phyloP scores from a whole-genome alignment of 2,113 vertebrate species.

The Myotis yumanensis region DNA sequence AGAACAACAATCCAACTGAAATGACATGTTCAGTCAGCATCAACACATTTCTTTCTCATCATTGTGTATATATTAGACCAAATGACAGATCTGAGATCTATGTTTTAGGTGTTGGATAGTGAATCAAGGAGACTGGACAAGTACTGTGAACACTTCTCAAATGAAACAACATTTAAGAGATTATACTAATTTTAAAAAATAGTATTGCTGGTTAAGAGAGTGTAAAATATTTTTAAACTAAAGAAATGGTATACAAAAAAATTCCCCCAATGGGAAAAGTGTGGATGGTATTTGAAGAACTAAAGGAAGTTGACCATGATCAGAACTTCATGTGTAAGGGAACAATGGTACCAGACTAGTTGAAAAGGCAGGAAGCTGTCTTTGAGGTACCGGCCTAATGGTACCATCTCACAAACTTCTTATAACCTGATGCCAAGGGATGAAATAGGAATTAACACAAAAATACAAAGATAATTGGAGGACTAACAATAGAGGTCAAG shows the following conservation, averaged over 20 bases:
- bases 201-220: neutral
- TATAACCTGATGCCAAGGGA: neutral
- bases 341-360: neutral
- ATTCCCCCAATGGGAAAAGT: neutral
- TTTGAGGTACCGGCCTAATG: neutral
- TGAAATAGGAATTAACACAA: neutral
- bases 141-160: neutral
- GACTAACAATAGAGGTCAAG: neutral
- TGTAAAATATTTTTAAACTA: neutral
- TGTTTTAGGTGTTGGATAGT: accelerated
- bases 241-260: neutral
- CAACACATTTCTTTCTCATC: neutral
- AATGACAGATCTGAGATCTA: neutral
- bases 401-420: neutral
- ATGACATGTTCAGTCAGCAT: neutral
- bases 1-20: neutral
- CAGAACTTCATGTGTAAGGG: neutral
- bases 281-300: neutral
- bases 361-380: neutral
- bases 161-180: neutral
- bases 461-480: neutral
- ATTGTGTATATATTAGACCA: neutral
- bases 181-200: neutral
- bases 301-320: neutral
- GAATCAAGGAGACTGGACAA: neutral